Evolutionary conservation across 1,140 invertebrate species (phyloP), one percentile per base, ranked within the genome.

Genomic region (Hyphantria cunea): DNA sequence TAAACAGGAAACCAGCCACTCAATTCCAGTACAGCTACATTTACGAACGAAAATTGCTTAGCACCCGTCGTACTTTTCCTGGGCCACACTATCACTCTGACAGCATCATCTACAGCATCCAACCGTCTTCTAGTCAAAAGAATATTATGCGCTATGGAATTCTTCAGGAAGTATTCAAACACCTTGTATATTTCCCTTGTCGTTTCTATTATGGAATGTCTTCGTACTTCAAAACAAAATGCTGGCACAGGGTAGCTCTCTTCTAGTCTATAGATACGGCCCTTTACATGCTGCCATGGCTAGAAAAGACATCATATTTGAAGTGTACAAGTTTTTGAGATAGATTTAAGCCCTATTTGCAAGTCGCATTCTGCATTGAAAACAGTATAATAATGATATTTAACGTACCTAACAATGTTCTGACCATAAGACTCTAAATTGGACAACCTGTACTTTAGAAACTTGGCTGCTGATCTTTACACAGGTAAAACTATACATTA

Each of bases 101-200:
- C 52, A 39, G 91, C 88, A 52, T 72, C 70, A 89, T 74, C 56
- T 68, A 74, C n/a, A 47, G 41, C 9, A 55, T 72, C 39, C 68
- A 49, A 52, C 42, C 15, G 15, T 13, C 60, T 64, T 52, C 80
- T 90, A 10, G 94, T 95, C 12, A 95, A 91, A 49, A 93, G 94
- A 37, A 96, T 72, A 82, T 96, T 96, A 73, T 96, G 94, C 8
- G 95, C 91, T 44, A 95, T 91, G 50, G 93, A 84, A 13, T 92
- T 91, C 25, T 91, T 66, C 56, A 93, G 82, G 4, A 95, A 85
- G 72, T 90, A 92, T 13, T 91, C 66, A 0, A 93, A 71, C 9
- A 95, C 70, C 66, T 80, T 88, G 63, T 70, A 94, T 68, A 83
- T 80, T 63, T 80, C 89, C 64, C 64, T 69, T 10, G 78, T 79